A percentile compares a stretch with the other conserved stretches of the same genome.
Conservation (phyloP, 2,888 invertebrate species). For the Luperina testacea region DNA sequence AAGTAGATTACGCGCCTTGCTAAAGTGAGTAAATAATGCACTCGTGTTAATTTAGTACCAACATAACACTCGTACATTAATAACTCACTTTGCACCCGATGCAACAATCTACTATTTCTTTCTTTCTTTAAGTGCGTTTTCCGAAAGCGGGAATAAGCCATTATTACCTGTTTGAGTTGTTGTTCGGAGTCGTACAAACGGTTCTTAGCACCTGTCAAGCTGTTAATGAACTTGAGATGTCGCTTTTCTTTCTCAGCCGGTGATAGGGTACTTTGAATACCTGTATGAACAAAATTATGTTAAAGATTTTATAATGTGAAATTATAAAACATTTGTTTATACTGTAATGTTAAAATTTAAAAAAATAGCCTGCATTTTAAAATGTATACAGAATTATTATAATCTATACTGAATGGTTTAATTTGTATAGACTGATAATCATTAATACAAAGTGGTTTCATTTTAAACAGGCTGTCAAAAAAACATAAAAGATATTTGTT, state of each 20-base stretch:
- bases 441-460: not conserved
- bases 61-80: no score
- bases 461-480: not conserved
- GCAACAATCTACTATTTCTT: no score
- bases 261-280: not conserved
- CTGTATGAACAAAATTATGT: constrained; percentile 2
- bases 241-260: constrained; percentile 57
- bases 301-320: not conserved
- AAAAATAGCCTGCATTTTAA: no score
- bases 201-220: constrained; percentile 61
- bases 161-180: constrained; percentile 63
- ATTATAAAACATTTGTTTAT: not conserved
- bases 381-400: not conserved
- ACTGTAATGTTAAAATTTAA: not conserved
- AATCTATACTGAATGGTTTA: no score
- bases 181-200: constrained; percentile 66
- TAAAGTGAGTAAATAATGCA: no score
- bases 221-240: constrained; percentile 69
- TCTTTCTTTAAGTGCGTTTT: no score
- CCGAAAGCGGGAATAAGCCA: no score
- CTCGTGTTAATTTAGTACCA: no score
- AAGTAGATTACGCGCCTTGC: no score
- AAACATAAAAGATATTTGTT: no score
- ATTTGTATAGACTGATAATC: not conserved
- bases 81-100: no score